Conservation (phyloP, 2,113 vertebrate genomes). For the Colius striatus region DNA sequence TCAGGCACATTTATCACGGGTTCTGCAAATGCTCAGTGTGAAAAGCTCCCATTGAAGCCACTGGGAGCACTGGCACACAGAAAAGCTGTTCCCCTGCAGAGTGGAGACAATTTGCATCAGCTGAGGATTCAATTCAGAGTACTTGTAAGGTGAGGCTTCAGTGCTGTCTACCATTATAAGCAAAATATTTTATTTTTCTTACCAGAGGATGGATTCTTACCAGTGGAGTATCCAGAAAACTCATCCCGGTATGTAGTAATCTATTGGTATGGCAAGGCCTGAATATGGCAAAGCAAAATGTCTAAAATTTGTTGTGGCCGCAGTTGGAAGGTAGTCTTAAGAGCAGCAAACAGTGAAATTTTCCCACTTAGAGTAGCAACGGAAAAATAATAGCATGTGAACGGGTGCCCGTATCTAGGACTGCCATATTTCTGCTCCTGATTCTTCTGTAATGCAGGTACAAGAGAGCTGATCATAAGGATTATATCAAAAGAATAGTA, state of each 20-base stretch:
- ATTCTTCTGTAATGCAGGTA: not conserved
- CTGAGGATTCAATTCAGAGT: conserved; percentile 3
- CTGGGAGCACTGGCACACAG: not conserved
- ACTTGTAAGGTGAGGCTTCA: not conserved
- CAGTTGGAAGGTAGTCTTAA: not conserved
- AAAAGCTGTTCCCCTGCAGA: rapidly evolving
- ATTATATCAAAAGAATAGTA: not conserved
- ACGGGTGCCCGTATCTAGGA: not conserved
- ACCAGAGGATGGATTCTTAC: not conserved
- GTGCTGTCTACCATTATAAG: not conserved
- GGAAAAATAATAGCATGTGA: not conserved
- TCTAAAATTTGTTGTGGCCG: not conserved
- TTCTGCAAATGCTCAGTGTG: not conserved
- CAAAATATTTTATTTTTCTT: not conserved
- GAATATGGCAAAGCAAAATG: not conserved
- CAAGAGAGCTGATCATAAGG: rapidly evolving
- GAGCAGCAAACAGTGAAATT: not conserved
- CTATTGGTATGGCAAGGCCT: not conserved
- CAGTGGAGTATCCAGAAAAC: not conserved
- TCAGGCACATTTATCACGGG: not conserved
- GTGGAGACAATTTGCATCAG: not conserved
- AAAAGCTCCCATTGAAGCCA: not conserved
- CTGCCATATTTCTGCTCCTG: not conserved
- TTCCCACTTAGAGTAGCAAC: not conserved
- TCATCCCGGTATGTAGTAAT: not conserved